Conservation (phyloP, 2,113 vertebrate genomes). For the Antechinus flavipes region DNA sequence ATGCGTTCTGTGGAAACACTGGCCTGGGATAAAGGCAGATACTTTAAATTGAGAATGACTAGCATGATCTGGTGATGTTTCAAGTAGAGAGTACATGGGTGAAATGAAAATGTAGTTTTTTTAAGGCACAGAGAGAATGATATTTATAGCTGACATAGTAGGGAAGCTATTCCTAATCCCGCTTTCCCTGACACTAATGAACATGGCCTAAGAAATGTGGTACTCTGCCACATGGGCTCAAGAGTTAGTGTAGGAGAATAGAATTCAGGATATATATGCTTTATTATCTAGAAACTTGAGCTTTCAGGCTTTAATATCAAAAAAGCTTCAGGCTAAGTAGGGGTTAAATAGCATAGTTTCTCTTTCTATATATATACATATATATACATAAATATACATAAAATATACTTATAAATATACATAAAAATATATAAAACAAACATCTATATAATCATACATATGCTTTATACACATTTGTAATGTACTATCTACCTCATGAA, state of each 20-base stretch:
- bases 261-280: not conserved
- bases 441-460: not conserved
- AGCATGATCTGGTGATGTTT: not conserved
- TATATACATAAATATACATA: too few relatives aligned
- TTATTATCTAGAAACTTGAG: not conserved
- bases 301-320: not conserved
- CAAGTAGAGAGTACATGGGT: accelerated
- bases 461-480: not conserved
- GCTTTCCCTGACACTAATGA: not conserved
- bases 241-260: not conserved
- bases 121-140: not conserved
- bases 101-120: accelerated
- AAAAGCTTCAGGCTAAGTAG: not conserved
- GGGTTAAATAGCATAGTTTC: not conserved
- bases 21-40: accelerated
- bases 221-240: not conserved
- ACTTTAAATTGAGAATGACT: not conserved
- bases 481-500: not conserved
- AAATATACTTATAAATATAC: too few relatives aligned
- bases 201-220: not conserved
- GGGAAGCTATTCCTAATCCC: not conserved
- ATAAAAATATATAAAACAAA: too few relatives aligned
- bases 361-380: too few relatives aligned
- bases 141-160: not conserved
- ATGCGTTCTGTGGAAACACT: not conserved